These are phyloP conservation scores for Rafetus swinhoei DNA, from an alignment of 2,113 vertebrate species.

Conservation along the genomic window DNA sequence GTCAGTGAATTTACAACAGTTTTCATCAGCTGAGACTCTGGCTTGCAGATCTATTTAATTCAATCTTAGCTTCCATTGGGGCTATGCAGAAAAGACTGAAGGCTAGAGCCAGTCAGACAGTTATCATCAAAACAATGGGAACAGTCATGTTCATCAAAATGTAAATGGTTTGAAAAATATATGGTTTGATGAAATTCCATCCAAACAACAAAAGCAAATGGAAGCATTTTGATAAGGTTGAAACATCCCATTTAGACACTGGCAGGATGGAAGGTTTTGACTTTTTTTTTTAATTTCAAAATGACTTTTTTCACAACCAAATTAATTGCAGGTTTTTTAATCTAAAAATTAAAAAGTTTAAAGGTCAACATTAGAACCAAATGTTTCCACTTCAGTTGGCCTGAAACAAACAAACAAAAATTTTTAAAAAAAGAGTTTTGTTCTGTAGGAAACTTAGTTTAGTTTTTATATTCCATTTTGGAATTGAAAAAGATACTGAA, in stretches of 20 bases:
- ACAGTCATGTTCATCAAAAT: neutral
- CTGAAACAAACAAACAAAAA: neutral
- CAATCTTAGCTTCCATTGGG: neutral
- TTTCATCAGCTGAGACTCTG: neutral
- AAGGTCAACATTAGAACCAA: neutral
- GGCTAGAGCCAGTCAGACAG: neutral
- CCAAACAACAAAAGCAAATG: neutral
- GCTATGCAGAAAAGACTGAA: neutral
- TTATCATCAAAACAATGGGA: neutral
- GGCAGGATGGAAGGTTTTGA: neutral
- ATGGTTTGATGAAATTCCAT: neutral
- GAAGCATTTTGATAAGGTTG: neutral
- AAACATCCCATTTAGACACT: neutral
- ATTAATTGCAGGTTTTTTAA: neutral
- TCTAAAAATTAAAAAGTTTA: neutral
- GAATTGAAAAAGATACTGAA: neutral
- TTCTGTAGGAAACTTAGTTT: neutral
- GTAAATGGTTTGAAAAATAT: neutral
- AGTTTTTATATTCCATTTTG: neutral
- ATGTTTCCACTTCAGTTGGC: neutral
- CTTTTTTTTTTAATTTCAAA: neutral
- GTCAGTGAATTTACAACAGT: neutral
- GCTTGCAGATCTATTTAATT: neutral
- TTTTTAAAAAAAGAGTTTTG: neutral
- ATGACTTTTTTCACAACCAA: neutral